Evolutionary conservation across 2,113 vertebrate species (phyloP).

Genomic region (Pampusana beccarii): DNA sequence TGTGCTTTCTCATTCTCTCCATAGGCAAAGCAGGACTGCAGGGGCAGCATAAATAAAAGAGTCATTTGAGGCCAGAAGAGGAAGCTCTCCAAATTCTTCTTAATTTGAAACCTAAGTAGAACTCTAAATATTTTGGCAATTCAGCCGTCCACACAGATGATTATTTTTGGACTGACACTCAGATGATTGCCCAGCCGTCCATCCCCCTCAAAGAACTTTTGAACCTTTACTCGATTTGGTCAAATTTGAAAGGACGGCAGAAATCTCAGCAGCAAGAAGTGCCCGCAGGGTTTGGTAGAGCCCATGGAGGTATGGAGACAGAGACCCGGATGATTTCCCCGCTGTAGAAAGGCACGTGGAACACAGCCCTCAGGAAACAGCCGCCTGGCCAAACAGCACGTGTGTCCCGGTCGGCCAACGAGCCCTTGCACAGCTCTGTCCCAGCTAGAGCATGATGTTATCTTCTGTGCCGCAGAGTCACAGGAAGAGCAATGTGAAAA

Average conservation of each 20-base stretch:
- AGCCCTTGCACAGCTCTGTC: neutral
- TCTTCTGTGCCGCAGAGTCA: neutral
- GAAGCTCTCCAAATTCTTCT: neutral
- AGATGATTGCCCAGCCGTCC: neutral
- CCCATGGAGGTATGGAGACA: accelerated
- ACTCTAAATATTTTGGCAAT: neutral
- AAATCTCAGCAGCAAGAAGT: neutral
- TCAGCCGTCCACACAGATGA: neutral
- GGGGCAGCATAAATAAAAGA: neutral
- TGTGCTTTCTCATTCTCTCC: neutral
- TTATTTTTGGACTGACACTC: neutral
- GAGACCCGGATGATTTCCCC: neutral
- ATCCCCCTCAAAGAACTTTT: neutral
- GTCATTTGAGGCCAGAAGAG: neutral
- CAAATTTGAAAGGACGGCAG: neutral
- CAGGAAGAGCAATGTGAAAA: slow-evolving; percentile 49
- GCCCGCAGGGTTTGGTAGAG: neutral
- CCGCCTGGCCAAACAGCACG: neutral
- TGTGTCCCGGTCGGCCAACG: neutral
- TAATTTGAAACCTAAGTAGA: neutral
- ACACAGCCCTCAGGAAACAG: neutral
- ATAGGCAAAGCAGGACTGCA: neutral
- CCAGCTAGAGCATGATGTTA: slow-evolving; percentile 8
- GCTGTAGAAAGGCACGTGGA: neutral
- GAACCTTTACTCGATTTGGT: neutral